These are phyloP conservation scores for Orbicella faveolata DNA, from an alignment of 64 coral and sea anemone species.

Conservation along the genomic window DNA sequence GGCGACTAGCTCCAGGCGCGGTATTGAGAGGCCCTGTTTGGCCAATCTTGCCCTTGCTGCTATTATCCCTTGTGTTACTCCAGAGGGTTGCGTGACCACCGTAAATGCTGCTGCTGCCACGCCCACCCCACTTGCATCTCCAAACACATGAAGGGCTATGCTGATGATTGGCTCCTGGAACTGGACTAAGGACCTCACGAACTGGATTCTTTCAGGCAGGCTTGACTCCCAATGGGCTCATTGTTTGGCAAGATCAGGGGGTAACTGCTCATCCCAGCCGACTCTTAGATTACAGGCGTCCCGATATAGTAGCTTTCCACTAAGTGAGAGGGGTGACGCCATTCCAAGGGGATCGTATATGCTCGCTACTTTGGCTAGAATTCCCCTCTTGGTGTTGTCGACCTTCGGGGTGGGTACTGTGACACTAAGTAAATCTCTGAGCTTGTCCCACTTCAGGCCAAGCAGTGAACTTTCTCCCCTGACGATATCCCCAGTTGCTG, in stretches of 20 bases:
- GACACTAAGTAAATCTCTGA: not conserved
- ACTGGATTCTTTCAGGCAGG: not conserved
- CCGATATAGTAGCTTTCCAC: not conserved
- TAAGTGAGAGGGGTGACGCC: not conserved
- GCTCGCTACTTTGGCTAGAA: not conserved
- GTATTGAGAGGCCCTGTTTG: slow-evolving; percentile 2
- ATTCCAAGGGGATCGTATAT: not conserved
- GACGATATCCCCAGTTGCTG: not conserved
- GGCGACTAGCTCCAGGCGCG: slow-evolving; percentile 7
- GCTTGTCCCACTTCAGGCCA: not conserved
- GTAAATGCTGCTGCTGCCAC: slow-evolving; percentile 16
- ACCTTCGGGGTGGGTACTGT: not conserved
- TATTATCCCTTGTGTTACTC: slow-evolving; percentile 1
- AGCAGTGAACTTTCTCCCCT: no score
- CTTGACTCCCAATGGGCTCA: not conserved
- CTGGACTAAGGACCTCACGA: no score
- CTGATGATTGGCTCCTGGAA: not conserved
- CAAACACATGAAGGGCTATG: slow-evolving; percentile 12
- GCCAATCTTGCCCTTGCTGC: slow-evolving; percentile 1
- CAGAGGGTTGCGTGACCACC: not conserved
- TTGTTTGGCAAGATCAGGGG: not conserved
- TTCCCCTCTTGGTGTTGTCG: not conserved
- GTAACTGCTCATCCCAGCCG: not conserved
- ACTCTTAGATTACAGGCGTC: not conserved
- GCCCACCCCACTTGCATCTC: slow-evolving; percentile 25